A percentile compares a stretch with the other conserved stretches of the same genome.
phyloP scores from a whole-genome alignment of 2,113 vertebrate genomes.

The Spea bombifrons region DNA sequence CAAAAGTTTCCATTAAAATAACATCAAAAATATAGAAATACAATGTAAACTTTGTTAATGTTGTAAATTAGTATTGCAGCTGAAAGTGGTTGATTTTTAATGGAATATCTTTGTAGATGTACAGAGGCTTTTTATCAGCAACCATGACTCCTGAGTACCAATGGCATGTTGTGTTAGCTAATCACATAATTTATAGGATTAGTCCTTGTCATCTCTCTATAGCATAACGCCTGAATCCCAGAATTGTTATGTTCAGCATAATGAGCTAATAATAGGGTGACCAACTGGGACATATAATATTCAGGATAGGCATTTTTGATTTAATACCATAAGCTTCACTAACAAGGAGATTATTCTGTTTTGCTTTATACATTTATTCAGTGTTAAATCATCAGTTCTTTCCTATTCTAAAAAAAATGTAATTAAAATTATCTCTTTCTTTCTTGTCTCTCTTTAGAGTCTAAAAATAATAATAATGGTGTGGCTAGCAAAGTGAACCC shows the following conservation, averaged over 20 bases:
- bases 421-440: neutral
- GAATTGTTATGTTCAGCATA: conserved; percentile 21
- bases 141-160: too few relatives aligned
- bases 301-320: conserved; percentile 3
- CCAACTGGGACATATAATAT: conserved; percentile 14
- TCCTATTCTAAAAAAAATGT: neutral
- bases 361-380: neutral
- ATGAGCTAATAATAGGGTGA: conserved; percentile 16
- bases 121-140: too few relatives aligned
- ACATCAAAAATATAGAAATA: too few relatives aligned
- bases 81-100: too few relatives aligned
- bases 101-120: too few relatives aligned
- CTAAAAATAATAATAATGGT: too few relatives aligned
- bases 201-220: conserved; percentile 47
- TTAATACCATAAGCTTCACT: neutral
- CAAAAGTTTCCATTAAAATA: too few relatives aligned
- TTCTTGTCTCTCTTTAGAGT: neutral
- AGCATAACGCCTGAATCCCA: conserved; percentile 3
- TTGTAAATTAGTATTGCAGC: too few relatives aligned
- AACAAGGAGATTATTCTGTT: neutral
- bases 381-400: neutral
- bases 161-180: neutral
- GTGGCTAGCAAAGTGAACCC: too few relatives aligned
- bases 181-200: conserved; percentile 55
- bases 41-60: too few relatives aligned